Conservation (phyloP, 2,797 vertebrate species). For the Labeo calbasu region DNA sequence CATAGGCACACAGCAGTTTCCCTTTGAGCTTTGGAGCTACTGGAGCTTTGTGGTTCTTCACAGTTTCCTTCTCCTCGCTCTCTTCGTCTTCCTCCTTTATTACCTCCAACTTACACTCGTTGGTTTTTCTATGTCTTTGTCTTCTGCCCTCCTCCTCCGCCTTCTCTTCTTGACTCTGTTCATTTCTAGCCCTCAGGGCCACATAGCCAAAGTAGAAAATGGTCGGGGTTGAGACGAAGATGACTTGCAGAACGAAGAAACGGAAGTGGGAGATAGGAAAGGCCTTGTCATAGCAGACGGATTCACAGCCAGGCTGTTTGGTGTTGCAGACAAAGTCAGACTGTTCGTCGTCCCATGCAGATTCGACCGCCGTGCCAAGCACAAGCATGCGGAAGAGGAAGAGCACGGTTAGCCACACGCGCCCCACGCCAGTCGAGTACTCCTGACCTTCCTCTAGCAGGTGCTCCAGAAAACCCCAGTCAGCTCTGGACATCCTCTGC, state of each 20-base stretch:
- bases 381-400: constrained; percentile 85
- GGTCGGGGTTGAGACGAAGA: constrained; percentile 84
- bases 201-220: constrained; percentile 84
- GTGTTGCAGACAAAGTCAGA: constrained; percentile 82
- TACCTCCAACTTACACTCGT: constrained; percentile 53
- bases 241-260: constrained; percentile 84
- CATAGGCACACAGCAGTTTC: constrained; percentile 75
- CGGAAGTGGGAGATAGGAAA: constrained; percentile 87
- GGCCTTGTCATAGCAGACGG: constrained; percentile 84
- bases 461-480: constrained; percentile 85
- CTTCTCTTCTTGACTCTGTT: constrained; percentile 47
- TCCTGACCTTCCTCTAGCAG: constrained; percentile 84
- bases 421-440: constrained; percentile 81
- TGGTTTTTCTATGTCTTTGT: constrained; percentile 32
- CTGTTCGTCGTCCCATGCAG: constrained; percentile 86
- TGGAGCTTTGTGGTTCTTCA: constrained; percentile 44
- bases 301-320: constrained; percentile 78
- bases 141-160: constrained; percentile 24
- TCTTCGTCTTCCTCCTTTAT: constrained; percentile 72
- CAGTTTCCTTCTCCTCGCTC: constrained; percentile 48
- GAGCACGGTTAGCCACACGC: constrained; percentile 84
- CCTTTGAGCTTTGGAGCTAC: constrained; percentile 75
- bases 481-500: constrained; percentile 84
- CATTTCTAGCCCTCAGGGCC: constrained; percentile 65
- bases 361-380: constrained; percentile 80